Evolutionary conservation across 92 coral and sea anemone species (phyloP).

Genomic region (Palythoa heliodiscus): DNA sequence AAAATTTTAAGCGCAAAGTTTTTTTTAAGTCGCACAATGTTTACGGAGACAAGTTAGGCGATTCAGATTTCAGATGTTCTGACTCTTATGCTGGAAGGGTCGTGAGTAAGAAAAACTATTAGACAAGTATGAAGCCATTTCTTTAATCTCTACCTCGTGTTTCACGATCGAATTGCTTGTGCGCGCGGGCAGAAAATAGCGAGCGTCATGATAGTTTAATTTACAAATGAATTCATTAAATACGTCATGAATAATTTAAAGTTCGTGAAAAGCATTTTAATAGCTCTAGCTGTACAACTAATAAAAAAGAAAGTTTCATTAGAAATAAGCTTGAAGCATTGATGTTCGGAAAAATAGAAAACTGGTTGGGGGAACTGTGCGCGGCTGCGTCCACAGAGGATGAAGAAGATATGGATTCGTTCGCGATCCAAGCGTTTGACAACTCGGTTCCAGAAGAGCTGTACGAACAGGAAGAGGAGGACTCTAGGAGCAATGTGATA

Average conservation of each 20-base stretch:
- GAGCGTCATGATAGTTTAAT: background rate
- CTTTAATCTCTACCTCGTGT: too few species aligned
- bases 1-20: too few species aligned
- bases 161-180: background rate
- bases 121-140: too few species aligned
- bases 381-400: conserved; percentile 34
- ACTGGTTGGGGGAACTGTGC: conserved; percentile 45
- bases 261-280: background rate
- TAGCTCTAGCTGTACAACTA: background rate
- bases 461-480: conserved; percentile 4
- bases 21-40: too few species aligned
- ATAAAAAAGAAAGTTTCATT: background rate
- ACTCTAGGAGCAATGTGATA: background rate
- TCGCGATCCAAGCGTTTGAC: conserved; percentile 9
- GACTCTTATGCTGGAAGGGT: too few species aligned
- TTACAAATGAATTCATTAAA: background rate
- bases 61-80: too few species aligned
- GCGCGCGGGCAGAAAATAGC: background rate
- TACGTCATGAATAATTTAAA: background rate
- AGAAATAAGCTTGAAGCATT: too few species aligned
- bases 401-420: background rate
- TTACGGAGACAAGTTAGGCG: too few species aligned
- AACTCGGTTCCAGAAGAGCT: conserved; percentile 33
- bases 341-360: conserved; percentile 42
- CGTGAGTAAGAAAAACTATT: too few species aligned